Conservation (phyloP, 2,888 invertebrate species). For the Capitulum mitella region DNA sequence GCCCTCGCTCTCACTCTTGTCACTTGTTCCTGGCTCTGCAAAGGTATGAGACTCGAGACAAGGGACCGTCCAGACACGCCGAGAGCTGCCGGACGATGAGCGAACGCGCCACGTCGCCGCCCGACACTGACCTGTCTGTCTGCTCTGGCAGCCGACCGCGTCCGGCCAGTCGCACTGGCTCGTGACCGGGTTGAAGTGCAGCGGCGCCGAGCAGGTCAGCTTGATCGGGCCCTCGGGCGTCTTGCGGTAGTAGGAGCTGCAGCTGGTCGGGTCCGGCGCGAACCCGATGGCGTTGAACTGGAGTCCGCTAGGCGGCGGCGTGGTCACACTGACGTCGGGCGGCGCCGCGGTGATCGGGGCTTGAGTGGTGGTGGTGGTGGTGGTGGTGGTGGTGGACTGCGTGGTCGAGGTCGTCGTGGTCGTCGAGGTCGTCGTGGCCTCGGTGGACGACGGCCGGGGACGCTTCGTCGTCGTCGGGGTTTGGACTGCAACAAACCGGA, state of each 20-base stretch:
- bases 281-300: constrained; percentile 23
- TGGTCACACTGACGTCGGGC: background rate
- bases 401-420: background rate
- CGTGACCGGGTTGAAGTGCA: constrained; percentile 54
- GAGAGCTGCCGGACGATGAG: too few relatives aligned
- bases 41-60: too few relatives aligned
- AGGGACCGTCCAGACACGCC: too few relatives aligned
- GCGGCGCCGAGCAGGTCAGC: constrained; percentile 52
- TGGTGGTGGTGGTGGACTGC: background rate
- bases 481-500: constrained; percentile 39
- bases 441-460: constrained; percentile 40
- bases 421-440: constrained; percentile 39
- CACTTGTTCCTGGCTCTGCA: too few relatives aligned
- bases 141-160: constrained; percentile 17
- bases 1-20: too few relatives aligned
- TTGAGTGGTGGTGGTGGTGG: constrained; percentile 20
- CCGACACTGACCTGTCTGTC: background rate
- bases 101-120: too few relatives aligned
- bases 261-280: constrained; percentile 57
- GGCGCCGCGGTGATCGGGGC: background rate
- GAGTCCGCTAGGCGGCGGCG: background rate
- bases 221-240: constrained; percentile 53
- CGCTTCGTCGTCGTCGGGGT: constrained; percentile 40
- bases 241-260: constrained; percentile 64
- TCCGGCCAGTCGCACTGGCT: constrained; percentile 52